Evolutionary conservation across 2,797 vertebrate species (phyloP), one percentile per base, ranked within the genome.

Genomic region (Spinus olivaceus): DNA sequence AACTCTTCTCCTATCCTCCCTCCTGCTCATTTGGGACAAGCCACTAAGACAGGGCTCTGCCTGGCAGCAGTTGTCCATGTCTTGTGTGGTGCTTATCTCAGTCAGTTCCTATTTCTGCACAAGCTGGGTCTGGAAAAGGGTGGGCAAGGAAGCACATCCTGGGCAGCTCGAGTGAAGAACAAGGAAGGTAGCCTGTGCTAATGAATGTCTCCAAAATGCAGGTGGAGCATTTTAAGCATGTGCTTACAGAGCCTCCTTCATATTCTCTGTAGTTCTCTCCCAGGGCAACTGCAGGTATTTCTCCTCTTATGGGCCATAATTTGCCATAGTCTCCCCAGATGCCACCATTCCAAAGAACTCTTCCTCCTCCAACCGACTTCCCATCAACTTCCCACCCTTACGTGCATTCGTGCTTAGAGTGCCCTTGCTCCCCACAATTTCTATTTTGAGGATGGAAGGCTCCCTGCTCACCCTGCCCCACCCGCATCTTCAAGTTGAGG

Each of bases 331-430:
- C 47, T 89, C 80, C 82, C 86, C 82, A 92, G 79, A 83, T 92
- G 79, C 67, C 86, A 92, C 27, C 35, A 42, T 81, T 39, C 85
- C 66, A 51, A 81, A 90, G 72, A 93, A 59, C 37, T 73, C 44
- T 88, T 86, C 74, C 44, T 84, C 60, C 67, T 92, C 86, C 81
- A 80, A 86, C 86, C 3, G 12, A 25, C 65, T 70, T 92, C 73
- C 86, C 92, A 94, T 93, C 35, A 50, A 16, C 65, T 77, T 94
- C 80, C 86, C 88, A 92, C 93, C 35, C 57, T 78, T 50, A 51
- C 20, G 15, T 50, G 44, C 47, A 19, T 76, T 93, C 27, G 11
- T 63, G 33, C 72, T 53, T n/a, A 35, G 54, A 14, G 5, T 0
- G 0, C 81, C 53, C 63, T 79, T 84, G 59, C 41, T 90, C 92